A percentile compares a stretch with the other conserved stretches of the same genome.
Evolutionary conservation across 1,140 invertebrate species (phyloP).

Genomic region (Panagrolaimus sp.): DNA sequence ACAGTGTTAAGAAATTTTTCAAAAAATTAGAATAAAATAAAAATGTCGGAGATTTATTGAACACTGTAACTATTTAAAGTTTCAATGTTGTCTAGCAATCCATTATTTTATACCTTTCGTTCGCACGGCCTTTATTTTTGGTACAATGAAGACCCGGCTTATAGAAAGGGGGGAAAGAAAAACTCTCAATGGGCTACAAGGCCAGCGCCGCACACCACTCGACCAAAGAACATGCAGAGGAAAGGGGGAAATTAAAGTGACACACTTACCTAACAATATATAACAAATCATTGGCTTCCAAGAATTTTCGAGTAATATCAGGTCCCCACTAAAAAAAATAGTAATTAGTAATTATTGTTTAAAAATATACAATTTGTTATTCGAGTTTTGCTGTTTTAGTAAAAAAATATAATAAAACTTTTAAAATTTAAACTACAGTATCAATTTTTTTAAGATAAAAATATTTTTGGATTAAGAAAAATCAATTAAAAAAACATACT

Average conservation of each 20-base stretch:
- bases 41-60: neutral
- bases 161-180: neutral
- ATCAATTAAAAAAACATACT: conserved; percentile 66
- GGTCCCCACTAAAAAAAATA: conserved; percentile 71
- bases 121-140: conserved; percentile 11
- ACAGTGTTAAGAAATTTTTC: too few relatives aligned
- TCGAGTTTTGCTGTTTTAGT: too few relatives aligned
- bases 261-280: conserved; percentile 52
- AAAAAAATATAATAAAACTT: too few relatives aligned
- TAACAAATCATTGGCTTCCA: conserved; percentile 49
- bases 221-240: neutral
- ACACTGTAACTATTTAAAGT: neutral
- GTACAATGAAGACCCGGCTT: neutral
- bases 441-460: too few relatives aligned
- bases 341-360: too few relatives aligned
- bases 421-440: too few relatives aligned
- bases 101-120: neutral
- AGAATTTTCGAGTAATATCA: conserved; percentile 82
- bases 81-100: neutral
- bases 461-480: too few relatives aligned
- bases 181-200: too few relatives aligned
- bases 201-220: neutral
- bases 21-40: conserved; percentile 13
- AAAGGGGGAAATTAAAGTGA: neutral
- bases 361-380: too few relatives aligned